Evolutionary conservation across 2,113 vertebrate genomes (phyloP).

Genomic region (Gorsachius goisagi): DNA sequence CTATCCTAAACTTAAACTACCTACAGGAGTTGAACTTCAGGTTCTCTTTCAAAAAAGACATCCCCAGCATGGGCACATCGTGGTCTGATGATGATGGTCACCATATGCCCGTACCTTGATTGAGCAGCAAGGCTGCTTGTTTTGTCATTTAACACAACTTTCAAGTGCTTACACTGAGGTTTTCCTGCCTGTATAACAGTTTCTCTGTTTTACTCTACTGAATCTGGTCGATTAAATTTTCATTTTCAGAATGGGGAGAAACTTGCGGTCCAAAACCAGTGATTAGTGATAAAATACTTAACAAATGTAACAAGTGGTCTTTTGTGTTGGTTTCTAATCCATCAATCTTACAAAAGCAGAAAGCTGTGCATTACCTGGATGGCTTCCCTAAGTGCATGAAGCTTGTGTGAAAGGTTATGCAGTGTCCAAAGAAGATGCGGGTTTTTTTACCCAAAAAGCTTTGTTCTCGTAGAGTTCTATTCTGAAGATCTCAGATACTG

Average conservation of each 20-base stretch:
- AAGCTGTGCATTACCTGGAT: background rate
- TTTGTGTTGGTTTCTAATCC: background rate
- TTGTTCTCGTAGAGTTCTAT: background rate
- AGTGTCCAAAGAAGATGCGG: background rate
- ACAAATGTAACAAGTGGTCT: background rate
- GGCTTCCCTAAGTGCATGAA: too few relatives aligned
- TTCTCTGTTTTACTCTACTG: background rate
- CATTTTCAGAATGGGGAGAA: background rate
- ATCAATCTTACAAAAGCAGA: background rate
- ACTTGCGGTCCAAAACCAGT: background rate
- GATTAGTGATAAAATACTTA: background rate
- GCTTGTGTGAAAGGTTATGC: background rate
- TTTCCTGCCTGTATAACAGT: rapidly evolving
- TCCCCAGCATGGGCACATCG: rapidly evolving
- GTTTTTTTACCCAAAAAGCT: background rate
- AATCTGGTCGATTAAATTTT: background rate
- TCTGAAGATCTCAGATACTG: background rate
- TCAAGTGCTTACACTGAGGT: background rate
- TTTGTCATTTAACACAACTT: background rate
- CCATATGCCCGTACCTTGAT: rapidly evolving
- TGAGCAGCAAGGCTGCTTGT: background rate
- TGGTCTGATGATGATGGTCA: background rate
- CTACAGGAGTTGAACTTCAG: background rate
- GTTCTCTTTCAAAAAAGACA: background rate
- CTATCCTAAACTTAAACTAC: background rate